Percentiles rank a stretch among this genome's conserved stretches.
Conservation (phyloP, 2,113 vertebrate species). For the Amazona guildingii region DNA sequence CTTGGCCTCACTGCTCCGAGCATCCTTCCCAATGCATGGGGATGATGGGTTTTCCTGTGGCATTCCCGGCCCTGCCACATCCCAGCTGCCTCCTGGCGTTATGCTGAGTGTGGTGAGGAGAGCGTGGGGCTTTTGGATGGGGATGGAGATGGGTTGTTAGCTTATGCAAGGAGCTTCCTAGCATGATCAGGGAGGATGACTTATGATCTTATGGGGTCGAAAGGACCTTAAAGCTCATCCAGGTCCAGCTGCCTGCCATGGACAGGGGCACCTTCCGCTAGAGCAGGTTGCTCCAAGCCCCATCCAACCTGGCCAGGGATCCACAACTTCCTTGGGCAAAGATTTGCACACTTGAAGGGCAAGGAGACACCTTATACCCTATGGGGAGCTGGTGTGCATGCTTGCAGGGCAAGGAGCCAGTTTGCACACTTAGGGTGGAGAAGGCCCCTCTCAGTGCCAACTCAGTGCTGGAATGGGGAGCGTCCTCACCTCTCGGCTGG, state of each 20-base stretch:
- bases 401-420: background rate
- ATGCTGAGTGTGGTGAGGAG: fast-evolving
- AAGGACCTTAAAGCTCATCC: background rate
- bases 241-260: background rate
- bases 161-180: background rate
- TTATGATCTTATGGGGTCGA: background rate
- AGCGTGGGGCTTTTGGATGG: fast-evolving
- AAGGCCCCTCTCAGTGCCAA: background rate
- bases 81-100: fast-evolving
- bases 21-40: background rate
- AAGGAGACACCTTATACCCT: background rate
- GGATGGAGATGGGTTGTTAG: background rate
- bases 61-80: background rate
- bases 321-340: background rate
- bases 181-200: background rate
- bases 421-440: too few relatives aligned
- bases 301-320: background rate
- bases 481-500: fast-evolving
- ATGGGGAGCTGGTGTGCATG: too few relatives aligned
- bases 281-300: background rate
- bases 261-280: background rate
- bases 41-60: background rate
- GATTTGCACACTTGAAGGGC: too few relatives aligned
- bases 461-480: background rate
- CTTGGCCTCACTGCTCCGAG: background rate